Evolutionary conservation across 2,888 invertebrate species (phyloP).

Genomic region (Margaritifera margaritifera): DNA sequence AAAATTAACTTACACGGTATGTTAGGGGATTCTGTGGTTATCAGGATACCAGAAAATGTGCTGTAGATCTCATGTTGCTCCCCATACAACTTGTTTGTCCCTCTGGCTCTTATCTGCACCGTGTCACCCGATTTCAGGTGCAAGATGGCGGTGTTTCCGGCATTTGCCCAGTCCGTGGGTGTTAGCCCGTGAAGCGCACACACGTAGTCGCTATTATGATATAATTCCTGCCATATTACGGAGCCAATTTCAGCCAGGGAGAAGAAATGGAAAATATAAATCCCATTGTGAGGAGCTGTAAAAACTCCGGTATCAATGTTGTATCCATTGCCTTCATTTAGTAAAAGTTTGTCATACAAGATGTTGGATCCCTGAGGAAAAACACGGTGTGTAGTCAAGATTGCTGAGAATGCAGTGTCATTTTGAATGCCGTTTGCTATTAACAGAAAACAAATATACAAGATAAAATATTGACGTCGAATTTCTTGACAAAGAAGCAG

Average conservation of each 20-base stretch:
- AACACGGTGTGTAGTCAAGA: conserved; percentile 13
- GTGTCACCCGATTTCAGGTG: conserved; percentile 24
- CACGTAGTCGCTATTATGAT: conserved; percentile 28
- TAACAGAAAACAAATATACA: too few relatives aligned
- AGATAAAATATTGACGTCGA: too few relatives aligned
- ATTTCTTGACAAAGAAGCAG: too few relatives aligned
- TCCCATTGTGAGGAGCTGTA: conserved; percentile 21
- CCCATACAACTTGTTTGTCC: conserved; percentile 27
- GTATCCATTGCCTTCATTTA: conserved; percentile 22
- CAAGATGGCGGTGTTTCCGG: conserved; percentile 36
- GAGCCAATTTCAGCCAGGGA: conserved; percentile 17
- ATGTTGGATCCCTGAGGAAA: conserved; percentile 13
- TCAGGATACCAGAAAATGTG: conserved; percentile 29
- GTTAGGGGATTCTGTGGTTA: conserved; percentile 12
- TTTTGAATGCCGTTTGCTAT: too few relatives aligned
- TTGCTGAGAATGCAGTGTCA: conserved; percentile 29
- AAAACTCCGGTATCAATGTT: conserved; percentile 26
- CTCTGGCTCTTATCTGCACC: conserved; percentile 13
- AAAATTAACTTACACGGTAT: too few relatives aligned
- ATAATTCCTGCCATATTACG: conserved; percentile 25
- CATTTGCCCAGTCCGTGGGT: conserved; percentile 27
- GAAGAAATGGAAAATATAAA: conserved; percentile 38
- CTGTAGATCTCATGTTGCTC: conserved; percentile 24
- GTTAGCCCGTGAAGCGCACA: conserved; percentile 29
- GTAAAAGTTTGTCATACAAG: conserved; percentile 28